Evolutionary conservation across 2,797 vertebrate genomes (phyloP).

Genomic region (Rhyacichthys aspro): DNA sequence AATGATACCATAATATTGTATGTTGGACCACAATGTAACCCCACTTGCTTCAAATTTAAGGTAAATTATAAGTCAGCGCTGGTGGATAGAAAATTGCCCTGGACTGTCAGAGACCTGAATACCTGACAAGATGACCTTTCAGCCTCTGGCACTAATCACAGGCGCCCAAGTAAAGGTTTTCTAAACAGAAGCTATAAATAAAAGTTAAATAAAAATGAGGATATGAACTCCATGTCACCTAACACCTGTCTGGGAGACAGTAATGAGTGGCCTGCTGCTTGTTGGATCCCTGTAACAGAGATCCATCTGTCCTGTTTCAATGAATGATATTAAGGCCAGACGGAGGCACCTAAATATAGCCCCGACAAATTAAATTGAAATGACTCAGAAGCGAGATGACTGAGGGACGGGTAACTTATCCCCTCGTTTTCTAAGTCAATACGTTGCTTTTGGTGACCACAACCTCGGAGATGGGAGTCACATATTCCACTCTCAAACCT

Average conservation of each 20-base stretch:
- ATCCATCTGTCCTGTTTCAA: conserved; percentile 52
- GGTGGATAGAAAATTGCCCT: too few species aligned
- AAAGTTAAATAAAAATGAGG: conserved; percentile 16
- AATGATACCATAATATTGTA: too few species aligned
- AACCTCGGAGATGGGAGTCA: conserved; percentile 48
- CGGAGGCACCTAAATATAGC: conserved; percentile 71
- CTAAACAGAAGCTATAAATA: background rate
- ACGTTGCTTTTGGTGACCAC: conserved; percentile 38
- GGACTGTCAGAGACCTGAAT: too few species aligned
- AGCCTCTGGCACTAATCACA: background rate
- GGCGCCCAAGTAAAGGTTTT: background rate
- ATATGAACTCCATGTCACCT: conserved; percentile 41
- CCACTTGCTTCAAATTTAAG: too few species aligned
- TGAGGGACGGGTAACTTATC: conserved; percentile 48
- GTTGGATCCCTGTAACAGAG: conserved; percentile 47
- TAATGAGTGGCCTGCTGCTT: conserved; percentile 40
- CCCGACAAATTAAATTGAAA: conserved; percentile 59
- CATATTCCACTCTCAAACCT: conserved; percentile 77
- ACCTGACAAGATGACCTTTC: background rate
- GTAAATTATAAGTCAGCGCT: too few species aligned
- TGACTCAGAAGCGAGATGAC: conserved; percentile 68
- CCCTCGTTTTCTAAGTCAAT: conserved; percentile 25
- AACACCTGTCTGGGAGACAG: conserved; percentile 26
- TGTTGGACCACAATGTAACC: too few species aligned
- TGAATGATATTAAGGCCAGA: conserved; percentile 59